Percentiles rank a stretch among this genome's conserved stretches.
These are phyloP conservation scores for Neria commutata DNA, from an alignment of 2,888 invertebrate species.

Conservation along the genomic window DNA sequence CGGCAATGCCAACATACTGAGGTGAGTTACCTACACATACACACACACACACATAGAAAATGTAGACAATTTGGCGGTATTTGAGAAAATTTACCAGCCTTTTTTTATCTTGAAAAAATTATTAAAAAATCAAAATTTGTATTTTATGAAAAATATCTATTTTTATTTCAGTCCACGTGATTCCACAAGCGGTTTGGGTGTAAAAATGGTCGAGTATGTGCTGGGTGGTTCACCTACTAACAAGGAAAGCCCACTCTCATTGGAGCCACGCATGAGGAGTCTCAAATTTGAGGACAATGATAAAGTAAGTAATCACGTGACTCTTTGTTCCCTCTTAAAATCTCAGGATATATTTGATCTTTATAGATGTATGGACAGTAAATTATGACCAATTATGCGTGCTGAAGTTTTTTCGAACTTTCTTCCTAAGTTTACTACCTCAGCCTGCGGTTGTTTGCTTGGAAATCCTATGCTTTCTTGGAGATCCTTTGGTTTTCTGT, in stretches of 20 bases:
- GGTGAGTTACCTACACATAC: constrained; percentile 41
- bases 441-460: too few relatives aligned
- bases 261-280: constrained; percentile 71
- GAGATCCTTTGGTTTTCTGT: neutral
- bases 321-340: neutral
- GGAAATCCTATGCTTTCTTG: neutral
- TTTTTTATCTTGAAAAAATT: too few relatives aligned
- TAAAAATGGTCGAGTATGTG: constrained; percentile 99
- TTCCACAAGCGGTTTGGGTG: constrained; percentile 88
- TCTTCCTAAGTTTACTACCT: too few relatives aligned
- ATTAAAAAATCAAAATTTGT: too few relatives aligned
- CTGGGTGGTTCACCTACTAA: constrained; percentile 89
- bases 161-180: constrained; percentile 75
- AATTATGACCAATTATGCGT: too few relatives aligned
- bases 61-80: neutral
- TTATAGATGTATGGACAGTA: too few relatives aligned
- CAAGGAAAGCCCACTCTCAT: constrained; percentile 67
- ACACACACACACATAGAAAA: neutral
- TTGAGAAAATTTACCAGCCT: too few relatives aligned
- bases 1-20: constrained; percentile 63
- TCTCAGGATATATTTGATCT: neutral
- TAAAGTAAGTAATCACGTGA: constrained; percentile 51
- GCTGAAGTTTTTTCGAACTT: too few relatives aligned
- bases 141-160: constrained; percentile 5
- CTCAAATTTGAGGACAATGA: constrained; percentile 68